Evolutionary conservation across 2,797 vertebrate genomes (phyloP), one percentile per base, ranked within the genome.

Genomic region (Labroides dimidiatus): DNA sequence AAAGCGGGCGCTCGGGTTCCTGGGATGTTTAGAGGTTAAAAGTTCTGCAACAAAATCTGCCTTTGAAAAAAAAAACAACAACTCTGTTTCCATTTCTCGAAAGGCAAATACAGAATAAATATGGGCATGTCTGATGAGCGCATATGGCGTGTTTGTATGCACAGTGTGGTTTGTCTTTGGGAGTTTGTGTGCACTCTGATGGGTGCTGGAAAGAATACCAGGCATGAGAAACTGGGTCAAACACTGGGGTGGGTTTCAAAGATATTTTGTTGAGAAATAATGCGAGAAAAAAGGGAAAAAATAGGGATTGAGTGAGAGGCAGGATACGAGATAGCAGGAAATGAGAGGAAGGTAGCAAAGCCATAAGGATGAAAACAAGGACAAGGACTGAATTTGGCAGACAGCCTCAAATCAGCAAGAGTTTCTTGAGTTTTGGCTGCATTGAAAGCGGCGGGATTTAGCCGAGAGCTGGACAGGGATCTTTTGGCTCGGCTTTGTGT

Each of bases 201-300:
- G 69, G 66, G 58, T 59, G 51, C 41, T 20, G 61, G 17, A 74
- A 54, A 58, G 9, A 64, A 66, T 33, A 60, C 60, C 65, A 65
- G 15, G 30, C 21, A 69, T 68, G 14, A 55, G 61, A 84, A 87
- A 86, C 51, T 82, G 72, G 77, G 82, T 84, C 78, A 78, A 43
- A 69, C 20, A 17, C 67, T 39, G 36, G 64, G 15, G 60, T 51
- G 37, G 56, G 58, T 78, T 77, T 65, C 27, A 78, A 75, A 67
- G 19, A 14, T 47, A 36, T 19, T 72, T 69, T 44, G 67, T 55
- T 48, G 21, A 0, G 14, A 67, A 67, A 74, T 37, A 51, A 68
- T 33, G 15, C 27, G 56, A 72, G 47, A 63, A 14, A 14, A 39
- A 12, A 6, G n/a, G n/a, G 10, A 8, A n/a, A 54, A 48, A 44